A percentile compares a stretch with the other conserved stretches of the same genome.
phyloP scores from a whole-genome alignment of 37 sponge, comb jelly and placozoan species.

The Spongilla lacustris region DNA sequence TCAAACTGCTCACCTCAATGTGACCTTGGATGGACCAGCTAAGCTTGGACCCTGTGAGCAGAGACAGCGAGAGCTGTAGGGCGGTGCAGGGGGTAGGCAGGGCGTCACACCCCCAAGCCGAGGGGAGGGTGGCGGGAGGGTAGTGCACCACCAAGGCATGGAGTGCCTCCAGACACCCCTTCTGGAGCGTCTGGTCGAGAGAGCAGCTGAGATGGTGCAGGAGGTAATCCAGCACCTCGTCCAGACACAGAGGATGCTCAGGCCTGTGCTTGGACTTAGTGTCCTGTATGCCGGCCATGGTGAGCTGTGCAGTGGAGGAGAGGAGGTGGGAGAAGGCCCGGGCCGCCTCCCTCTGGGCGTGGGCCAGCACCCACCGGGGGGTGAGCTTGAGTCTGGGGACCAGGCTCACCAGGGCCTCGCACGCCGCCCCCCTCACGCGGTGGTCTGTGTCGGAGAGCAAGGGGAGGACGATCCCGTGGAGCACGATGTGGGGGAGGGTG shows the following conservation, averaged over 20 bases:
- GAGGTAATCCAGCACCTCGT: conserved; percentile 41
- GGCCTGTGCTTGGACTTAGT: conserved; percentile 7
- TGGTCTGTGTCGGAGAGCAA: conserved; percentile 57
- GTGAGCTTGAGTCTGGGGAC: conserved; percentile 28
- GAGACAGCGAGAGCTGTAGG: conserved; percentile 8
- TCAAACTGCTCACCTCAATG: neutral
- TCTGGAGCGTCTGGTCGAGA: conserved; percentile 26
- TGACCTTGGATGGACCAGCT: conserved; percentile 49
- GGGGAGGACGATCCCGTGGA: conserved; percentile 29
- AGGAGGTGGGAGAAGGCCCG: conserved; percentile 22
- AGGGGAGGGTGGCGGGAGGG: conserved; percentile 60
- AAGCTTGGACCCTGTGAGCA: conserved; percentile 29
- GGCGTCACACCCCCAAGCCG: conserved; percentile 49
- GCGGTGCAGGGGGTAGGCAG: neutral
- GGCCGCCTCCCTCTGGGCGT: conserved; percentile 17
- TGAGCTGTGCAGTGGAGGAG: conserved; percentile 12
- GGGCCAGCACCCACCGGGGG: conserved; percentile 9
- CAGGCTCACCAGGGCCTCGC: conserved; percentile 28
- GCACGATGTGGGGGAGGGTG: conserved; percentile 15
- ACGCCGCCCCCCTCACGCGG: conserved; percentile 43
- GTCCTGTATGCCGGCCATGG: conserved; percentile 41
- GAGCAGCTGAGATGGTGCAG: conserved; percentile 27
- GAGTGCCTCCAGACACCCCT: conserved; percentile 66
- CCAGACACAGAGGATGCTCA: conserved; percentile 30
- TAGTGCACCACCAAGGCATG: conserved; percentile 30